phyloP scores from a whole-genome alignment of 1,140 invertebrate species.

The Papilio xuthus region DNA sequence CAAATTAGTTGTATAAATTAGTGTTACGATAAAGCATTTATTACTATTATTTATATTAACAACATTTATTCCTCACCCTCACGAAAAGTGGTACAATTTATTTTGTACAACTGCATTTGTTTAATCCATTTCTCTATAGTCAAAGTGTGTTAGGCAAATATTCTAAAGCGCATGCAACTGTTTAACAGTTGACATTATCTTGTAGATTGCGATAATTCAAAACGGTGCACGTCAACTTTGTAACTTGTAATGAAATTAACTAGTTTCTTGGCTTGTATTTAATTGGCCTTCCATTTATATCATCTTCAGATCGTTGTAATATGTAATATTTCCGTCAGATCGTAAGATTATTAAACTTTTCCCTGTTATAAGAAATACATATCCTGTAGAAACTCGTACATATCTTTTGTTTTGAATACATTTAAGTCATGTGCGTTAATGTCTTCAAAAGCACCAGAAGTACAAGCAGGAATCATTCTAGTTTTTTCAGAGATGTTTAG shows the following conservation, averaged over 20 bases:
- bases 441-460: too few relatives aligned
- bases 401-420: not conserved
- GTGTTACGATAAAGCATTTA: too few relatives aligned
- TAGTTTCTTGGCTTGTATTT: not conserved
- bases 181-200: conserved; percentile 33
- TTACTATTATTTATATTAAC: too few relatives aligned
- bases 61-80: not conserved
- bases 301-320: not conserved
- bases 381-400: too few relatives aligned
- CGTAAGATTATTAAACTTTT: not conserved
- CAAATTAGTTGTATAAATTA: too few relatives aligned
- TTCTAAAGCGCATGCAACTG: not conserved
- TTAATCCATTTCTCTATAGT: not conserved
- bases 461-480: too few relatives aligned
- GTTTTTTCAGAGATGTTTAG: too few relatives aligned
- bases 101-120: not conserved
- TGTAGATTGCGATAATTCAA: conserved; percentile 12
- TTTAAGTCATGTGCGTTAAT: too few relatives aligned
- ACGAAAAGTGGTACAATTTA: not conserved
- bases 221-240: conserved; percentile 19
- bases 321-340: conserved; percentile 11
- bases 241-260: conserved; percentile 19
- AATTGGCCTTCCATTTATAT: not conserved
- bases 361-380: not conserved
- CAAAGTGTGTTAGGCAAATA: not conserved